Base-by-base conservation (phyloP, 2,888 invertebrate genomes). In the Aelia acuminata region DNA sequence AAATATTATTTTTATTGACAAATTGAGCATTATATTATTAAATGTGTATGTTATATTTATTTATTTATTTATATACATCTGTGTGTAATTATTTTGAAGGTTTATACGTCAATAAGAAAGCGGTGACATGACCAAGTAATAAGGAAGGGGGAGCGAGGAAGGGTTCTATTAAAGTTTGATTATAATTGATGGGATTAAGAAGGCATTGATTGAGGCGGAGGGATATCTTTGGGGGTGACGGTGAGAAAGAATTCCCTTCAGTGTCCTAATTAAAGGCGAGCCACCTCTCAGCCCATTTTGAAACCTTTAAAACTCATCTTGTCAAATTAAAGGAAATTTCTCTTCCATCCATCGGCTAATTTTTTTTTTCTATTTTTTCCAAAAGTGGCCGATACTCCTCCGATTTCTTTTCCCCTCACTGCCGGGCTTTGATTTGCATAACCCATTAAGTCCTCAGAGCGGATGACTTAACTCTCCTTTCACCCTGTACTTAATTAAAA, bases 401-500 rank as follows among this genome's bases (percentile, higher is more conserved):
- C 57, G 85, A 88, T 85, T 88, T 85, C 84, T 88, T 49, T 87
- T 48, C 50, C 89, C 86, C 84, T 89, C 88, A 88, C 22, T 22
- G 22, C 13, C 11, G 39, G 43, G 43, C 80, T 47, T 90, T 87
- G 89, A 90, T 90, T 90, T 90, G 90, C 90, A 90, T 90, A 90
- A 89, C 89, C 89, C 90, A 90, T 90, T 90, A 90, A 90, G 89
- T 88, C 88, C 87, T 88, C 63, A 84, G 50, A 87, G 86, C 84
- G 86, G 88, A 90, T 88, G 88, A 90, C 89, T 90, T 89, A 90
- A 89, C 89, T 90, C 89, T 87, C 87, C 89, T 88, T 87, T 86
- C 57, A 88, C 88, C 89, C 90, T 88, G 88, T 88, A 89, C 90
- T 90, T 90, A 90, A 90, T 90, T 90, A 90, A 90, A 90, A 90